These are phyloP conservation scores for Allygus modestus DNA, from an alignment of 2,888 invertebrate species.

Conservation along the genomic window DNA sequence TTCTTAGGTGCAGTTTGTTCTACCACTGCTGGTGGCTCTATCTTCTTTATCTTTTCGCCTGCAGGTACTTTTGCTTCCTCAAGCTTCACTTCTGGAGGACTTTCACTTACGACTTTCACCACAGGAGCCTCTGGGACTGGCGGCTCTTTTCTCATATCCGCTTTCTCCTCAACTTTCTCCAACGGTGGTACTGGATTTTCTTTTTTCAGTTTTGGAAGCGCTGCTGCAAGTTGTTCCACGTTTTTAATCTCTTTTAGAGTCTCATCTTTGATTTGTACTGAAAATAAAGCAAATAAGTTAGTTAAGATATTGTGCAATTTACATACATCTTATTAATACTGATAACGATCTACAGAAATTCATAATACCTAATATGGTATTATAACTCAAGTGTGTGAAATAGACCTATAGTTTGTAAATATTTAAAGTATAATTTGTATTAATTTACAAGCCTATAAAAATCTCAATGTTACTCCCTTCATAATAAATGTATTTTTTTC, in stretches of 20 bases:
- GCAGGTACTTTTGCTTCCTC: background rate
- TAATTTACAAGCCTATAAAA: no score
- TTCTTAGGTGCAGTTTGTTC: constrained; percentile 71
- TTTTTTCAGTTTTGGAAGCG: constrained; percentile 64
- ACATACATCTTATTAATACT: no score
- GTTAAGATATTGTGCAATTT: no score
- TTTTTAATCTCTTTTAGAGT: constrained; percentile 63
- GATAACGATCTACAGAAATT: no score
- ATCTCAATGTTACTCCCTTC: no score
- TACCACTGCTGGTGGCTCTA: constrained; percentile 13
- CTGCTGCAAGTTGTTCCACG: constrained; percentile 61
- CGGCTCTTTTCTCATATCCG: constrained; percentile 72
- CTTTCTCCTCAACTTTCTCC: constrained; percentile 49
- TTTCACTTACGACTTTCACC: constrained; percentile 66
- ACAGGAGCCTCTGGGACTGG: constrained; percentile 73
- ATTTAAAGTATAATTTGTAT: no score
- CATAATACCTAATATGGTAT: no score
- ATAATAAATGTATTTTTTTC: no score
- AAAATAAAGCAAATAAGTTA: constrained; percentile 54
- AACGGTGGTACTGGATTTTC: constrained; percentile 46
- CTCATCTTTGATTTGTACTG: constrained; percentile 65
- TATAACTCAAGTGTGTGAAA: no score
- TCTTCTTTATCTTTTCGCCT: constrained; percentile 8
- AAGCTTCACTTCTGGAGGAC: constrained; percentile 71
- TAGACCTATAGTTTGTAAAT: no score